Conservation (phyloP, 2,888 invertebrate species). For the Nemotelus pantherinus region DNA sequence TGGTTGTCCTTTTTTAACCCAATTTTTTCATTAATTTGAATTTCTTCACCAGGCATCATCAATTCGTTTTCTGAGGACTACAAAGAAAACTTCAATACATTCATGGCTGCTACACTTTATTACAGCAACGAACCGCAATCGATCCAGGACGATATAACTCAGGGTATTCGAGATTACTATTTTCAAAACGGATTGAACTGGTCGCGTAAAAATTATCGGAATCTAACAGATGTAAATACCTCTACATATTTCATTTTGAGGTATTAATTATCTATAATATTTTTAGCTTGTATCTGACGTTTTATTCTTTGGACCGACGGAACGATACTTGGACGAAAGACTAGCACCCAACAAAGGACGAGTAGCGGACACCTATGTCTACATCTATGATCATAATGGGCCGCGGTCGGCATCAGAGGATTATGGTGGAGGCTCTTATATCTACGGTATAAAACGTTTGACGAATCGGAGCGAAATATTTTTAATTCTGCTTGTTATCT, state of each 20-base stretch:
- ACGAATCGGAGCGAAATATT: neutral
- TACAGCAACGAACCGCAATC: neutral
- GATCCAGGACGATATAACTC: neutral
- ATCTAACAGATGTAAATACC: neutral
- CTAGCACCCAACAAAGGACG: neutral
- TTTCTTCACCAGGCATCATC: neutral
- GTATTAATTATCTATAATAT: slow-evolving; percentile 28
- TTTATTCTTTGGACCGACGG: neutral
- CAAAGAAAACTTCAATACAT: neutral
- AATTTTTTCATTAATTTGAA: too few relatives aligned
- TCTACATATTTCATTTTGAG: slow-evolving; percentile 1
- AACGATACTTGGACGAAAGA: neutral
- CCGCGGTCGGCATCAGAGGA: neutral
- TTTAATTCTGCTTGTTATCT: neutral
- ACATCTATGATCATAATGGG: slow-evolving; percentile 3
- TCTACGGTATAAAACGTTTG: slow-evolving; percentile 45
- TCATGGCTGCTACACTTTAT: neutral
- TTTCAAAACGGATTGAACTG: slow-evolving; percentile 5
- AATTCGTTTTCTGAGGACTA: neutral
- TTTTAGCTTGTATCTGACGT: slow-evolving; percentile 37
- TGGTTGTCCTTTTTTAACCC: too few relatives aligned
- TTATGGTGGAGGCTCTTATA: neutral
- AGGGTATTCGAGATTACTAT: neutral
- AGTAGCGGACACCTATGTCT: neutral
- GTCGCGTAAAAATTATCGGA: neutral